Base-by-base conservation (phyloP, 2,113 vertebrate species). In the Ctenomys sociabilis region DNA sequence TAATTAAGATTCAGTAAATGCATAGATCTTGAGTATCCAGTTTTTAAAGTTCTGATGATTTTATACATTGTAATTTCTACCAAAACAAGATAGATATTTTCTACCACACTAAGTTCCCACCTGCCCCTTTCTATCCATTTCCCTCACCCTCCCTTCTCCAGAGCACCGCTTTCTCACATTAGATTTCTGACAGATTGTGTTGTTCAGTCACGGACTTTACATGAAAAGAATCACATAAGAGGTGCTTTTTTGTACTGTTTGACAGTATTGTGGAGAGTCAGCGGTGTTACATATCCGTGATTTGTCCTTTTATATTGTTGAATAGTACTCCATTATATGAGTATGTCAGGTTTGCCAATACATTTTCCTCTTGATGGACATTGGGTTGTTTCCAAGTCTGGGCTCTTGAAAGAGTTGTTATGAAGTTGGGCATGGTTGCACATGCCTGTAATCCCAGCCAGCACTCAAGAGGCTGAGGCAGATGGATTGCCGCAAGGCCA, bases 141-240 rank as follows among this genome's bases (percentile, higher is more conserved):
- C 12, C 5, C 85, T 95, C 45, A 70, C 28, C 24, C 7, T 61
- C 4, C 12, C 3, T 57, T 30, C 45, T 92, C 21, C 43, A 83
- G 75, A 94, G 10, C 70, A 0, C 43, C 24, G 8, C 75, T 95
- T 83, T 85, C 49, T 84, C 14, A 35, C 13, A 64, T 7, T 16
- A 14, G n/a, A 61, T 72, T 91, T 95, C 84, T 85, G 59, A 63
- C 30, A n/a, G 24, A 68, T 91, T 95, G 26, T 93, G 95, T 93
- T 85, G 88, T 45, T 32, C 75, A 6, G 21, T 89, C 57, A 82
- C 82, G 80, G 6, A 63, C 59, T 81, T 54, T 10, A 68, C 35
- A 16, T 75, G 91, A 95, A 75, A 91, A 40, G n/a, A 92, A 37
- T 85, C n/a, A 8, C 54, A 12, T 26, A 72, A 26, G 37, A 57